Evolutionary conservation across 2,113 vertebrate genomes (phyloP).

Genomic region (Planiliza haematocheilus): DNA sequence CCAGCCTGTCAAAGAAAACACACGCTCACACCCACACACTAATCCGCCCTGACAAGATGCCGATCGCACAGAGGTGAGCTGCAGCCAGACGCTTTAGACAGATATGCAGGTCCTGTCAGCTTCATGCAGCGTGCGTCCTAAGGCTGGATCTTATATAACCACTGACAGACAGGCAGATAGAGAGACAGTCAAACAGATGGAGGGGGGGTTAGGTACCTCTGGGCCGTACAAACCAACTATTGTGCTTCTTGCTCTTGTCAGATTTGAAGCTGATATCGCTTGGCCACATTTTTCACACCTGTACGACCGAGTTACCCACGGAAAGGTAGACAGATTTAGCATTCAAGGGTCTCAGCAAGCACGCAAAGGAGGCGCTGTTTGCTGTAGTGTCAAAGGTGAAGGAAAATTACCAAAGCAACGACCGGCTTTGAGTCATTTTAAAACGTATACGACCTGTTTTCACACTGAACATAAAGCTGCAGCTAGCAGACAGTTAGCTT

Average conservation of each 20-base stretch:
- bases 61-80: conserved; percentile 38
- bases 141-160: conserved; percentile 48
- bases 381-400: no score
- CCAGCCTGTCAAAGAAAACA: conserved; percentile 24
- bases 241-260: conserved; percentile 18
- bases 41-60: conserved; percentile 53
- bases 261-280: conserved; percentile 1
- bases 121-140: background rate
- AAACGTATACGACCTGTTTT: no score
- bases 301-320: conserved; percentile 4
- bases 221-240: background rate
- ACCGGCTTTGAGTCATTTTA: no score
- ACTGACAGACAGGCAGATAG: conserved; percentile 28
- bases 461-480: no score
- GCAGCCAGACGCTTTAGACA: conserved; percentile 36
- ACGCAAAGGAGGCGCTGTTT: background rate
- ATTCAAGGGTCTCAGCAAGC: background rate
- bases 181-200: conserved; percentile 38
- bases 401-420: no score
- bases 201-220: conserved; percentile 7
- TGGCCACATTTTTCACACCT: conserved; percentile 11
- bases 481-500: no score
- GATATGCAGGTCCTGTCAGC: conserved; percentile 50
- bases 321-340: conserved; percentile 1
- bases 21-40: conserved; percentile 4